phyloP scores from a whole-genome alignment of 2,888 invertebrate species.

The Stenotaenia linearis region DNA sequence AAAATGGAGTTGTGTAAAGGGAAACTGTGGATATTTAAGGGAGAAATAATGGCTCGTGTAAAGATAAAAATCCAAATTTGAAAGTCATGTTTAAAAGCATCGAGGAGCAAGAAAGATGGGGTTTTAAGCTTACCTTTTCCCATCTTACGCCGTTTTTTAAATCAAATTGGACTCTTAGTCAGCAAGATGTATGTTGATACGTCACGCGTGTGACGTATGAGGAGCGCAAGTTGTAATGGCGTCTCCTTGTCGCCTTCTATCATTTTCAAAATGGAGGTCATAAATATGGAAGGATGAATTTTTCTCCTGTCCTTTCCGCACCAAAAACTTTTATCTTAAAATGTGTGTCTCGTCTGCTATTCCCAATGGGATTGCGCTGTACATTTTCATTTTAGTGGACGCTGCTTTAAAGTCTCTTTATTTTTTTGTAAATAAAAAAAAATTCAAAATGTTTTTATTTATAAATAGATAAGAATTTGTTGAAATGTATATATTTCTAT shows the following conservation, averaged over 20 bases:
- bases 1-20: background rate
- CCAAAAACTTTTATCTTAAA: slow-evolving; percentile 16
- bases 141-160: background rate
- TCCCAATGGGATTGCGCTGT: background rate
- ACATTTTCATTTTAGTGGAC: slow-evolving; percentile 20
- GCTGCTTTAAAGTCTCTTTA: background rate
- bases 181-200: background rate
- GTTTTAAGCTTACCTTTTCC: background rate
- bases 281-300: slow-evolving; percentile 21
- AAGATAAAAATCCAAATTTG: background rate
- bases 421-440: background rate
- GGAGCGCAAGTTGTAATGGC: background rate
- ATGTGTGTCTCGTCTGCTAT: background rate
- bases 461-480: background rate
- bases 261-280: slow-evolving; percentile 21
- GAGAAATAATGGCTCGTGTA: background rate
- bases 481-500: no score
- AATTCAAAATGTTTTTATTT: no score
- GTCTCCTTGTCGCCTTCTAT: slow-evolving; percentile 20
- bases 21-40: background rate
- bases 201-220: background rate
- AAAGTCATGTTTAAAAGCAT: background rate
- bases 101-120: background rate
- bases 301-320: slow-evolving; percentile 22
- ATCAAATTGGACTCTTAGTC: background rate